A percentile compares a stretch with the other conserved stretches of the same genome.
These are phyloP conservation scores for Heptranchias perlo DNA, from an alignment of 2,113 vertebrate species.

Conservation along the genomic window DNA sequence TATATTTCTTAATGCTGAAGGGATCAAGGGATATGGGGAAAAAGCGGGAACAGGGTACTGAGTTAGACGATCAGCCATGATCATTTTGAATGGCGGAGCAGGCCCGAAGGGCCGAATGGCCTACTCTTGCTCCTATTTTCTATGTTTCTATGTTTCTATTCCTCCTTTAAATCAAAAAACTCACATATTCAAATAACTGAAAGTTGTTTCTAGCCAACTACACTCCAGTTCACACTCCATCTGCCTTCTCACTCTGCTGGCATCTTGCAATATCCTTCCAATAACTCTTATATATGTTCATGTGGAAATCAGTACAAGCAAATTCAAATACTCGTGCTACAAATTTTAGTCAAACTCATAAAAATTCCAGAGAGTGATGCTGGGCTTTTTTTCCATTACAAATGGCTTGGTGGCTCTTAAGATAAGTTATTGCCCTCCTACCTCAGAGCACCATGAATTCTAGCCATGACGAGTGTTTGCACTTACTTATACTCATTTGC, in stretches of 20 bases:
- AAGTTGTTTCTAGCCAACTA: background rate
- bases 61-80: too few species aligned
- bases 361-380: background rate
- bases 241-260: background rate
- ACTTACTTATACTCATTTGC: background rate
- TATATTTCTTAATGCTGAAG: too few species aligned
- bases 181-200: background rate
- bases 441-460: background rate
- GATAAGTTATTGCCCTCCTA: background rate
- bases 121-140: too few species aligned
- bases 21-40: too few species aligned
- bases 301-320: background rate
- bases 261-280: background rate
- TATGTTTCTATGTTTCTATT: too few species aligned
- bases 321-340: background rate
- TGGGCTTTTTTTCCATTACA: background rate
- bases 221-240: background rate
- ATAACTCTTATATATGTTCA: background rate
- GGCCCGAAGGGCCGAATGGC: too few species aligned
- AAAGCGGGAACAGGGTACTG: too few species aligned
- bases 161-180: background rate
- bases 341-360: background rate
- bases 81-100: too few species aligned
- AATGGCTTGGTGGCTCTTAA: background rate
- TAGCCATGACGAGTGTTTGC: background rate